Base-by-base conservation (phyloP, 1,140 invertebrate species). In the Leptinotarsa lineolata region DNA sequence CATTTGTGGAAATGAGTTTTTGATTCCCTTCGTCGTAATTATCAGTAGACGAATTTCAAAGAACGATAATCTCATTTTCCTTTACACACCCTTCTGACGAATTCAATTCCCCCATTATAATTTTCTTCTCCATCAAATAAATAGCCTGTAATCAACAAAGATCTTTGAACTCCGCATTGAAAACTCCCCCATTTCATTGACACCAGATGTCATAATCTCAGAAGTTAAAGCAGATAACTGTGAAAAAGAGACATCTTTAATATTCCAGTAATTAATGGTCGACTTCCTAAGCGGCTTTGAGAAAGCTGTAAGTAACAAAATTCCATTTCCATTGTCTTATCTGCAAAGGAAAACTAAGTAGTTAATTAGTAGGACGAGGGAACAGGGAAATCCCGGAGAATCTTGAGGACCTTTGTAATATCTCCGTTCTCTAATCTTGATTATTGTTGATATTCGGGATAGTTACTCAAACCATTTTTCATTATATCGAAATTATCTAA, bases 301-400 rank as follows among this genome's bases (percentile, higher is more conserved):
- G 74, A 72, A 72, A 75, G 69, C 71, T 70, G 68, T 75, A 68
- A 75, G 74, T 72, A 72, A 75, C 70, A 72, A 68, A 75, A 75
- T 75, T 75, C 63, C 74, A 75, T 75, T 75, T 75, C 74, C 69
- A 75, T 75, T 75, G 69, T 75, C 64, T 75, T 75, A 75, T 75
- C 74, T 72, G 54, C 44, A 74, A 72, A 67, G 70, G 74, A 72
- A 45, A 72, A 72, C 74, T 72, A 69, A 72, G 74, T 75, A 75
- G 74, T 75, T 75, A 75, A 75, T 75, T 75, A 75, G 74, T 59
- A 68, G 74, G 63, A 75, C 59, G 70, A 67, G 74, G 59, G 63
- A 75, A 70, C 58, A 70, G 59, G 46, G 67, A 24, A 68, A 45
- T 45, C 54, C 67, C 24, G 22, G 67, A 68, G 67, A 68, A 54